phyloP scores from a whole-genome alignment of 1,140 invertebrate genomes.

The Lepidotrigona ventralis region DNA sequence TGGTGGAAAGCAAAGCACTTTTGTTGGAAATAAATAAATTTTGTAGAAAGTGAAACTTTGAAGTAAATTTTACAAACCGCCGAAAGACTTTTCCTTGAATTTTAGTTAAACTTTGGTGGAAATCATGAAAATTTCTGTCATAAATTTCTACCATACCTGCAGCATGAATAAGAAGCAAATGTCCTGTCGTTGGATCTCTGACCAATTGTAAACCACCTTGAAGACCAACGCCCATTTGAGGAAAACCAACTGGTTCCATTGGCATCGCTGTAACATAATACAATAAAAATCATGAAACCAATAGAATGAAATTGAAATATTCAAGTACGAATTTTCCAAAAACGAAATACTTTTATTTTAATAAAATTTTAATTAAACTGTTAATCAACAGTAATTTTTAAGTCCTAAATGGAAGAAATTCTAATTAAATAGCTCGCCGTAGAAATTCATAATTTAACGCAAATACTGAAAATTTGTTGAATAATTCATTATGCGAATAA shows the following conservation, averaged over 20 bases:
- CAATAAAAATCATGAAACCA: constrained; percentile 39
- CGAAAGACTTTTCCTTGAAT: no score
- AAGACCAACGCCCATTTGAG: constrained; percentile 75
- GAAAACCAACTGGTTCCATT: constrained; percentile 85
- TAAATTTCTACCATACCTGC: constrained; percentile 77
- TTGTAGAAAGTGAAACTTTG: no score
- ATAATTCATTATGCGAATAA: neutral
- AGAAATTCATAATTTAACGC: neutral
- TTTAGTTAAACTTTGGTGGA: no score
- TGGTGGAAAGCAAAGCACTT: no score
- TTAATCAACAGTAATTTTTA: neutral
- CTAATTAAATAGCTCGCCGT: neutral
- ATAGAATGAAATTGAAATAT: neutral
- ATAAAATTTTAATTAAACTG: neutral
- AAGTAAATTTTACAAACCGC: no score
- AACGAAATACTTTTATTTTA: neutral
- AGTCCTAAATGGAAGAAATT: neutral
- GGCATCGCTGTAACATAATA: constrained; percentile 80
- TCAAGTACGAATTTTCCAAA: constrained; percentile 4
- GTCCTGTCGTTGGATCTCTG: constrained; percentile 89
- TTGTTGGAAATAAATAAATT: no score
- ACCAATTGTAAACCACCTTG: constrained; percentile 84
- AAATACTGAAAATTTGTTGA: neutral
- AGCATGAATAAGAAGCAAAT: constrained; percentile 88
- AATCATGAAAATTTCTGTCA: no score